Evolutionary conservation across 2,888 invertebrate species (phyloP), one percentile per base, ranked within the genome.

Genomic region (Machimus atricapillus): DNA sequence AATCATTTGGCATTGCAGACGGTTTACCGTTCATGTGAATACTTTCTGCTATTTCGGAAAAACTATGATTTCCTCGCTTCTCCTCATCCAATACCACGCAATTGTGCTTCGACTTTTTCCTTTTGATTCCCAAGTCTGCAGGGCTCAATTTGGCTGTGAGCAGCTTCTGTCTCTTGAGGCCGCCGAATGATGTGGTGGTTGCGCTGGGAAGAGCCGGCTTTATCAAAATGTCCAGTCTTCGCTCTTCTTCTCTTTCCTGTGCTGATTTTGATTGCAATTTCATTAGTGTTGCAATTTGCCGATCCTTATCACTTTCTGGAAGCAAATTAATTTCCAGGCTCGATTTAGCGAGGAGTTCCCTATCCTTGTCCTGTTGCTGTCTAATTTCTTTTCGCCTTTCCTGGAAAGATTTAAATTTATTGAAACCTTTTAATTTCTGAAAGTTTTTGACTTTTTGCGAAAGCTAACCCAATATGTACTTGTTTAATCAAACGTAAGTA

Each of bases 231-330:
- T 93, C 94, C 37, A 91, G 91, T 87, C 94, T 93, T 37, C 93
- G 93, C 14, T 93, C 92, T 0, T 90, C 91, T 88, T 94, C 94
- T 3, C 93, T 94, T 90, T 95, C 95, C 83, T 94, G 93, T 56
- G 95, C 94, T 92, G 95, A 94, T 90, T 93, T 94, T 1, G 96
- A 95, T 90, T 95, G 94, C 4, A 96, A 92, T 87, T 95, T 94
- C 89, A 97, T 94, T 5, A 98, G 93, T 0, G 95, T 94, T 0
- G 98, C 98, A 92, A 97, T 93, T 91, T 95, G 95, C 85, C 94
- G 94, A 91, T 98, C 98, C 88, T 97, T 96, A 85, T 95, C 95
- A 27, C 94, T 94, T 92, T 98, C 98, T 1, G 96, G 95, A 0
- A 98, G 93, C 5, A 98, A 93, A 9, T 94, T 93, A 73, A 98